phyloP scores from a whole-genome alignment of 2,888 invertebrate species.

The Dynastes hyllus region DNA sequence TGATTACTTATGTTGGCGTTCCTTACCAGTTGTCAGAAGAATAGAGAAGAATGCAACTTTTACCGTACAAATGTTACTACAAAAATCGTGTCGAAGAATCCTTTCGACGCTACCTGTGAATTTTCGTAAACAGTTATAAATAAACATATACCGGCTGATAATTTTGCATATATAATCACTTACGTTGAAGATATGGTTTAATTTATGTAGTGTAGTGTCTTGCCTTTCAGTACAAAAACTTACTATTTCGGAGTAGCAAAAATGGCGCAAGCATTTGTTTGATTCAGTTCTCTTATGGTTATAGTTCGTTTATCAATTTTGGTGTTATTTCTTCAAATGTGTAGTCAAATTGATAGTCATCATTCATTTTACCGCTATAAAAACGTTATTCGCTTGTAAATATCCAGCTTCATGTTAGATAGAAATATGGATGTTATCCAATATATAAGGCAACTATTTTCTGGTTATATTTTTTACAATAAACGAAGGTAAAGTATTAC shows the following conservation, averaged over 20 bases:
- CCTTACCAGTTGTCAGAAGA: no score
- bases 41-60: no score
- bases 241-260: constrained; percentile 19
- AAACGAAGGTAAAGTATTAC: constrained; percentile 43
- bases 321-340: constrained; percentile 35
- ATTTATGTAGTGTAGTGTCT: not conserved
- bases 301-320: constrained; percentile 7
- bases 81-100: not conserved
- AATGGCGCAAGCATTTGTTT: constrained; percentile 54
- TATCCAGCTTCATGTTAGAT: constrained; percentile 22
- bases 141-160: not conserved
- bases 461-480: constrained; percentile 31
- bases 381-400: constrained; percentile 10
- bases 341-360: constrained; percentile 22
- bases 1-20: no score
- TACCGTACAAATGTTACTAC: not conserved
- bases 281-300: constrained; percentile 35
- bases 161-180: not conserved
- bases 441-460: constrained; percentile 45
- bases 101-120: constrained; percentile 10
- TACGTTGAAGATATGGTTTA: constrained; percentile 8
- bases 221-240: constrained; percentile 2
- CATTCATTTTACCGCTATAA: not conserved
- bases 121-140: constrained; percentile 20
- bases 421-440: constrained; percentile 49